Percentiles rank a stretch among this genome's conserved stretches.
These are phyloP conservation scores for Tribolium madens DNA, from an alignment of 1,140 invertebrate species.

Conservation along the genomic window DNA sequence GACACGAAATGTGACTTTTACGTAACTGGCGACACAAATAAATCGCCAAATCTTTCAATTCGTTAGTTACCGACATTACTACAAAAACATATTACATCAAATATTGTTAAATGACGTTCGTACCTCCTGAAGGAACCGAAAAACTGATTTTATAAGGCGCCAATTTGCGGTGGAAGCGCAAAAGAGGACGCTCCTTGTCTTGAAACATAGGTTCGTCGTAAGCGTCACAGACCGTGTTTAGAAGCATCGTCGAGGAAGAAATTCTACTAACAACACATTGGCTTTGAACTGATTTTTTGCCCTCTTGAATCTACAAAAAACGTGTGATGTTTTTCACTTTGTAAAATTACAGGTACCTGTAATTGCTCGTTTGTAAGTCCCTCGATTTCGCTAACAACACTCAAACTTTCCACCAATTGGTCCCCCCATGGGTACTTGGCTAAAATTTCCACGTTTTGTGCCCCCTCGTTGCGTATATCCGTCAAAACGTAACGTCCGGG, in stretches of 20 bases:
- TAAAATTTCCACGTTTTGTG: slow-evolving; percentile 67
- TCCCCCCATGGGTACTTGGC: slow-evolving; percentile 68
- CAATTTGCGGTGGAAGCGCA: slow-evolving; percentile 78
- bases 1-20: slow-evolving; percentile 66
- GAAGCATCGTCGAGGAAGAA: slow-evolving; percentile 71
- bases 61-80: slow-evolving; percentile 56
- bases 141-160: slow-evolving; percentile 81
- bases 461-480: slow-evolving; percentile 67
- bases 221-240: slow-evolving; percentile 75
- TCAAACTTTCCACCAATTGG: slow-evolving; percentile 63
- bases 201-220: slow-evolving; percentile 64
- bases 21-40: slow-evolving; percentile 69
- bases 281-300: slow-evolving; percentile 63
- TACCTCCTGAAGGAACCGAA: slow-evolving; percentile 66
- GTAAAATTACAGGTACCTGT: slow-evolving; percentile 29
- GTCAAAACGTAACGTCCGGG: slow-evolving; percentile 73
- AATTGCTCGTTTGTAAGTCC: slow-evolving; percentile 36
- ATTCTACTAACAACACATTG: slow-evolving; percentile 68
- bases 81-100: too few species aligned
- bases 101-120: slow-evolving; percentile 35
- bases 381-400: slow-evolving; percentile 28
- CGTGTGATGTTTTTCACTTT: neutral
- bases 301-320: slow-evolving; percentile 65
- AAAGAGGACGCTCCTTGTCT: slow-evolving; percentile 59
- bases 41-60: slow-evolving; percentile 68